Percentiles rank a stretch among this genome's conserved stretches.
Evolutionary conservation across 1,140 invertebrate species (phyloP).

Genomic region (Meloidogyne hapla): DNA sequence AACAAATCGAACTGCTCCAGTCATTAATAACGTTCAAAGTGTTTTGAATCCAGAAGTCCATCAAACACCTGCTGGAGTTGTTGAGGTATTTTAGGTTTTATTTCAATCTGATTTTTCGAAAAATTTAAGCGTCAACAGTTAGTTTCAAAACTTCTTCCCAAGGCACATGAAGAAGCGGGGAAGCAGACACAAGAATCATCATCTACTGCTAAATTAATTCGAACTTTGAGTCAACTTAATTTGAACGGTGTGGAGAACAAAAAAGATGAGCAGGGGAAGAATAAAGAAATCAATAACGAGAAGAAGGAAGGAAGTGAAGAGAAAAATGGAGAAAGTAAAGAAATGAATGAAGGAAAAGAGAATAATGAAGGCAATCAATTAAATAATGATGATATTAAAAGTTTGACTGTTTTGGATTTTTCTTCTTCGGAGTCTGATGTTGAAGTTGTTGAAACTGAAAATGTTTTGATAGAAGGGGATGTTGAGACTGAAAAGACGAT

Average conservation of each 20-base stretch:
- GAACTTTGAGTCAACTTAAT: too few species aligned
- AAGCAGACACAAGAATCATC: too few species aligned
- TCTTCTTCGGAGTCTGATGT: neutral
- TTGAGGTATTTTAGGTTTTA: neutral
- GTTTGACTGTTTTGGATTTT: too few species aligned
- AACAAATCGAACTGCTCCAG: neutral
- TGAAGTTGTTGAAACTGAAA: neutral
- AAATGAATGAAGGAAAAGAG: too few species aligned
- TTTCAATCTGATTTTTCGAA: neutral
- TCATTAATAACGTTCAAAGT: neutral
- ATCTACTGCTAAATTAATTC: too few species aligned
- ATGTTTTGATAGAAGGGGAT: neutral
- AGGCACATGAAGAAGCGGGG: too few species aligned
- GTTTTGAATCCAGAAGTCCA: neutral
- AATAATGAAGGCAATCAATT: too few species aligned
- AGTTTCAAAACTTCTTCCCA: too few species aligned
- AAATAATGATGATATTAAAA: too few species aligned
- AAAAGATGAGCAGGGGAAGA: too few species aligned
- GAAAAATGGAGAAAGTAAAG: neutral
- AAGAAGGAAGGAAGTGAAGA: neutral
- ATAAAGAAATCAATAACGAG: too few species aligned
- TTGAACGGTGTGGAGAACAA: too few species aligned
- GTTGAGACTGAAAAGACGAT: neutral
- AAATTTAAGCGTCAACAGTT: constrained; percentile 10
- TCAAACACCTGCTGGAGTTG: neutral